A percentile compares a stretch with the other conserved stretches of the same genome.
These are phyloP conservation scores for Nautilus pompilius DNA, from an alignment of 1,140 invertebrate genomes.

Conservation along the genomic window DNA sequence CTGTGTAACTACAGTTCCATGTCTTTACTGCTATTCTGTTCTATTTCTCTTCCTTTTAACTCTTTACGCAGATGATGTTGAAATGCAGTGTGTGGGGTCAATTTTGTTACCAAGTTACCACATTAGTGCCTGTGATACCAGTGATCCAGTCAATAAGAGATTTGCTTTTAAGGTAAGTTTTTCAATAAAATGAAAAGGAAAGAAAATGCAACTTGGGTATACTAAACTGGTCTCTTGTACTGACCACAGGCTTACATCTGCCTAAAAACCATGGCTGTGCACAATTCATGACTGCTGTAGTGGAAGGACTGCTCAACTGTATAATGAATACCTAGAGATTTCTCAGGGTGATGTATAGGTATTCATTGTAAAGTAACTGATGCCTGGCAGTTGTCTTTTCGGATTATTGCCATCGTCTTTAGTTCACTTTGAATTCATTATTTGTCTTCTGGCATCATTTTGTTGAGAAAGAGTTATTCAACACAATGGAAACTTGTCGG, in stretches of 20 bases:
- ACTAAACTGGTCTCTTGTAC: neutral
- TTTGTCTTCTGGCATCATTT: no score
- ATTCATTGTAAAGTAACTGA: no score
- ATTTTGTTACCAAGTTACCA: slow-evolving; percentile 87
- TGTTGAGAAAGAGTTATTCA: no score
- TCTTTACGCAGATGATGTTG: slow-evolving; percentile 74
- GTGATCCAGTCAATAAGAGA: slow-evolving; percentile 82
- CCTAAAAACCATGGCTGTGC: no score
- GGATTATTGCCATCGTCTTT: no score
- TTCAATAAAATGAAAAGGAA: neutral
- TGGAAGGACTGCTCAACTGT: no score
- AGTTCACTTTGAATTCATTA: no score
- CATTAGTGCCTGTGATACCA: slow-evolving; percentile 75
- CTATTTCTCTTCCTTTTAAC: slow-evolving; percentile 18
- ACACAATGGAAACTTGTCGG: no score
- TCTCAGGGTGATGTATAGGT: neutral
- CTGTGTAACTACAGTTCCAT: no score
- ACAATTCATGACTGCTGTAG: no score
- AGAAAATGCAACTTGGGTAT: neutral
- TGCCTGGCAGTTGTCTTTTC: no score
- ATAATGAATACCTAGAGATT: neutral
- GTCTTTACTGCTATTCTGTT: no score
- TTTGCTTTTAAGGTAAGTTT: slow-evolving; percentile 76
- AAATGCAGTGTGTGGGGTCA: slow-evolving; percentile 84
- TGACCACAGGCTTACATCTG: neutral